A percentile compares a stretch with the other conserved stretches of the same genome.
phyloP scores from a whole-genome alignment of 2,113 vertebrate genomes.

The Xenotilapia caudafasciata region DNA sequence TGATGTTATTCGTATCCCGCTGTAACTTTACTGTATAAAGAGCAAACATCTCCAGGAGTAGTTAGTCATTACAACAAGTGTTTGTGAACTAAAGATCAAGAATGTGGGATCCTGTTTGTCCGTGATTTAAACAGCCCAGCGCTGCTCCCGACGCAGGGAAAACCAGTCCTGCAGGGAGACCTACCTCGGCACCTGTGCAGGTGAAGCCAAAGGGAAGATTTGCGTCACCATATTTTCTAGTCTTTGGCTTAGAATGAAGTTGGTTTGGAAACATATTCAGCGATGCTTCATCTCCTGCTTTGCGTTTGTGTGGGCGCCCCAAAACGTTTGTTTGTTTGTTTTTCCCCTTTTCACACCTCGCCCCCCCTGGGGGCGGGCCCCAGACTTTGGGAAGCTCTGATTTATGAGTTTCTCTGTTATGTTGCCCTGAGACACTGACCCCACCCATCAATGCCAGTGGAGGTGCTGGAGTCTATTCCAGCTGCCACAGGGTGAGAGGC shows the following conservation, averaged over 20 bases:
- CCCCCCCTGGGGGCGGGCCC: background rate
- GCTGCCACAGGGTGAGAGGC: background rate
- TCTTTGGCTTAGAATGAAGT: too few species aligned
- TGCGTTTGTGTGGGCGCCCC: accelerated
- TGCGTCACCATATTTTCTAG: accelerated
- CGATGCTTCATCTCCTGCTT: too few species aligned
- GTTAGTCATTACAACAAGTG: too few species aligned
- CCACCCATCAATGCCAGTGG: background rate
- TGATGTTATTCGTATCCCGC: too few species aligned
- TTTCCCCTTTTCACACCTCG: accelerated
- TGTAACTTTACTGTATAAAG: too few species aligned
- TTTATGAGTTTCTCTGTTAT: background rate
- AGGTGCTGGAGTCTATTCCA: background rate
- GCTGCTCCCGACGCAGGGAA: too few species aligned
- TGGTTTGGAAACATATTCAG: too few species aligned
- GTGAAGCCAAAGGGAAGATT: accelerated
- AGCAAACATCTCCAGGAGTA: too few species aligned
- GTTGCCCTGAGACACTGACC: background rate
- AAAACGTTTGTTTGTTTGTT: background rate
- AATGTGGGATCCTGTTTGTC: too few species aligned
- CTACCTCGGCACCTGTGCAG: accelerated
- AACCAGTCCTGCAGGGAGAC: too few species aligned
- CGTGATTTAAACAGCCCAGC: accelerated
- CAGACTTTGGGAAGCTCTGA: background rate
- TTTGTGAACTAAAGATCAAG: too few species aligned